A percentile compares a stretch with the other conserved stretches of the same genome.
These are phyloP conservation scores for Procavia capensis DNA, from an alignment of 2,113 vertebrate species.

Conservation along the genomic window DNA sequence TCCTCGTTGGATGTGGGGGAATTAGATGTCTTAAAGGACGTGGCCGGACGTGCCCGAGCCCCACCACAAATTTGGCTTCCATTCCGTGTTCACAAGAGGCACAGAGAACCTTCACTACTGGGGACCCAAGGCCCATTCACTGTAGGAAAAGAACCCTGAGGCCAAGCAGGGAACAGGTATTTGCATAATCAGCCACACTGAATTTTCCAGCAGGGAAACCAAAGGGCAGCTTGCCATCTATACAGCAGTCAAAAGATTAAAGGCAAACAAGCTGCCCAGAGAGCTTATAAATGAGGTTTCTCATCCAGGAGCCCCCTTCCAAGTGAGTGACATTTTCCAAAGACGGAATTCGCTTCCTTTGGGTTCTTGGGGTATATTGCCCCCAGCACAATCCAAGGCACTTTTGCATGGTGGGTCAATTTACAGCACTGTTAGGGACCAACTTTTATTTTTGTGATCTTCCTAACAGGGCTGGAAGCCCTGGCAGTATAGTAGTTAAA, in stretches of 20 bases:
- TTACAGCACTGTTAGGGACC: accelerated
- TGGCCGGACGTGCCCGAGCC: slow-evolving; percentile 24
- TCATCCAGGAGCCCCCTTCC: slow-evolving; percentile 59
- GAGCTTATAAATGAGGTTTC: slow-evolving; percentile 49
- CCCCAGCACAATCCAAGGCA: background rate
- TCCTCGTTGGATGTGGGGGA: background rate
- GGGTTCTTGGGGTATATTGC: background rate
- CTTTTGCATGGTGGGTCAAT: background rate
- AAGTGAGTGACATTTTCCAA: slow-evolving; percentile 59
- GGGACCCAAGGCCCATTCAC: background rate
- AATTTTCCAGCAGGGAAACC: slow-evolving; percentile 53
- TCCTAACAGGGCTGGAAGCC: too few relatives aligned
- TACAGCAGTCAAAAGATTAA: slow-evolving; percentile 54
- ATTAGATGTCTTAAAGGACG: background rate
- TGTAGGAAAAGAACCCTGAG: background rate
- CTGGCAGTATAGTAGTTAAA: too few relatives aligned
- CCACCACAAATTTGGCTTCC: slow-evolving; percentile 1
- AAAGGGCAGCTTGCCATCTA: slow-evolving; percentile 57
- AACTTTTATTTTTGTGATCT: too few relatives aligned
- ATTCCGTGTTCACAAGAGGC: background rate
- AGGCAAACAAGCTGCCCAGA: slow-evolving; percentile 15
- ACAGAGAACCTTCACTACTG: background rate
- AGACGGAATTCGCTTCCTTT: slow-evolving; percentile 40
- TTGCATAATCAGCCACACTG: background rate
- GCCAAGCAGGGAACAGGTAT: background rate